These are phyloP conservation scores for Siphamia tubifer DNA, from an alignment of 2,113 vertebrate genomes.

Conservation along the genomic window DNA sequence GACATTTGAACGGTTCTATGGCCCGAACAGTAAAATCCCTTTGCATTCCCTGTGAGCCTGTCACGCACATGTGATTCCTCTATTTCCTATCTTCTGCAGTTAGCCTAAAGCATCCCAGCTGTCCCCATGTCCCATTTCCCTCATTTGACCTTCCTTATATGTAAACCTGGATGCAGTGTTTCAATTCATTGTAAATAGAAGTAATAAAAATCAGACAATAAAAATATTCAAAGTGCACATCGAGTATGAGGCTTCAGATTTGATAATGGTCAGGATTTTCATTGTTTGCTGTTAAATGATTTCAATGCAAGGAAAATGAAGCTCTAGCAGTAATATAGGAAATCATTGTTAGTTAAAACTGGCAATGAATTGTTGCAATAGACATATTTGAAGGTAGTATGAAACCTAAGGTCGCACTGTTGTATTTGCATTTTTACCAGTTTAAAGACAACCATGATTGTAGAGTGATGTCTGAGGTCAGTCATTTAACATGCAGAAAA, in stretches of 20 bases:
- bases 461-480: background rate
- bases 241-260: background rate
- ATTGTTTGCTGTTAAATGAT: slow-evolving; percentile 30
- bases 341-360: background rate
- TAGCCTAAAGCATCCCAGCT: slow-evolving; percentile 42
- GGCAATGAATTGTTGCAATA: too few species aligned
- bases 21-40: slow-evolving; percentile 1
- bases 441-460: background rate
- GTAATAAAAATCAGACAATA: slow-evolving; percentile 1
- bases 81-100: slow-evolving; percentile 18
- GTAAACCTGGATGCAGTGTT: too few species aligned
- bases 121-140: slow-evolving; percentile 55
- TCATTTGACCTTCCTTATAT: slow-evolving; percentile 53
- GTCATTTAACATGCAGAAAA: background rate
- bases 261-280: slow-evolving; percentile 25
- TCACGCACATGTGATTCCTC: slow-evolving; percentile 41
- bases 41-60: slow-evolving; percentile 33
- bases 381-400: background rate
- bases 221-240: background rate
- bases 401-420: background rate
- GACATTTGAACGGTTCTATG: slow-evolving; percentile 19
- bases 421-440: background rate
- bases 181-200: background rate
- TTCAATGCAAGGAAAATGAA: background rate
- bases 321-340: background rate